Percentiles rank a stretch among this genome's conserved stretches.
These are phyloP conservation scores for Diorhabda sublineata DNA, from an alignment of 1,140 invertebrate genomes.

Conservation along the genomic window DNA sequence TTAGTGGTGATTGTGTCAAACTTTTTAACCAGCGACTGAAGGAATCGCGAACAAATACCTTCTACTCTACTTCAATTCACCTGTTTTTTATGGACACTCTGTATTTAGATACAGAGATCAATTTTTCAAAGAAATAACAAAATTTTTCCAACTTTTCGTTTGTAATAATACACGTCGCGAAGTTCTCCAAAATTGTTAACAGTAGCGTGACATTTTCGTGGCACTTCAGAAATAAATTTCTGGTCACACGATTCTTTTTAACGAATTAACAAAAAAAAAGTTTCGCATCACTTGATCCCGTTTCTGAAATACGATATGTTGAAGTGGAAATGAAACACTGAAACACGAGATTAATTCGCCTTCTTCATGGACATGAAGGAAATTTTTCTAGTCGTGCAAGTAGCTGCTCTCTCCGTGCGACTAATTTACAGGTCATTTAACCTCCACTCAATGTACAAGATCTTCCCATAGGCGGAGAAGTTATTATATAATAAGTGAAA, in stretches of 20 bases:
- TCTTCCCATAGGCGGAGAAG: neutral
- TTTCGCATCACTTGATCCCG: neutral
- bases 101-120: too few species aligned
- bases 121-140: too few species aligned
- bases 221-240: conserved; percentile 3
- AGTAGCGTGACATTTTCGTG: neutral
- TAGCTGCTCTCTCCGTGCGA: neutral
- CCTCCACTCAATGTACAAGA: neutral
- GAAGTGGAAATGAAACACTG: neutral
- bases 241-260: conserved; percentile 2
- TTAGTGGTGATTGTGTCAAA: too few species aligned
- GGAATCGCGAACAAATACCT: too few species aligned
- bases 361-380: neutral
- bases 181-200: neutral
- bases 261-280: neutral
- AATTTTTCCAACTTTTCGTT: too few species aligned
- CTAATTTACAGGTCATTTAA: neutral
- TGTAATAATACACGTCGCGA: too few species aligned
- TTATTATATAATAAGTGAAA: neutral
- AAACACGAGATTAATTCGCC: neutral
- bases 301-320: neutral
- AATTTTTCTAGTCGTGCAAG: conserved; percentile 2
- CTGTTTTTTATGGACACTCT: too few species aligned
- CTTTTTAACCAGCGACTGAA: too few species aligned
- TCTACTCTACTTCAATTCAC: too few species aligned